Conservation (phyloP, 2,797 vertebrate species). For the Myotis daubentonii region DNA sequence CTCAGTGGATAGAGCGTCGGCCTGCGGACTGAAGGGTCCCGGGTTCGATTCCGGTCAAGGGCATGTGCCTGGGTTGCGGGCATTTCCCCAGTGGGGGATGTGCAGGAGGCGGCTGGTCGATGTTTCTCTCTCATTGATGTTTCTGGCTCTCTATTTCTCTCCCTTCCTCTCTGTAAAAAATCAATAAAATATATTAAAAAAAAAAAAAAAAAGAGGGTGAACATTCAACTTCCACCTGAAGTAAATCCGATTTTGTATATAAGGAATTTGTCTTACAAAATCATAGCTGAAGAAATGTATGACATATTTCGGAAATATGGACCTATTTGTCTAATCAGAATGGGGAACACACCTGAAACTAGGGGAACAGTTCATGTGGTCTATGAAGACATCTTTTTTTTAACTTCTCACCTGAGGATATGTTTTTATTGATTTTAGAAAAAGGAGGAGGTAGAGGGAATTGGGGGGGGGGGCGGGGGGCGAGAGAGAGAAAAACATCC, state of each 20-base stretch:
- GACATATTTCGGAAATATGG: conserved; percentile 99
- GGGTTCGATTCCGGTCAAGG: too few relatives aligned
- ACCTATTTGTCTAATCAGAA: conserved; percentile 97
- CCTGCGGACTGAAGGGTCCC: too few relatives aligned
- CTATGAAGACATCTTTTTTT: conserved; percentile 93
- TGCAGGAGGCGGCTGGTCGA: too few relatives aligned
- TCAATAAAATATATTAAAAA: too few relatives aligned
- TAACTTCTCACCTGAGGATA: not conserved
- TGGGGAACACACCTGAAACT: conserved; percentile 97
- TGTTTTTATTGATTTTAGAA: not conserved
- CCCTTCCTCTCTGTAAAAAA: too few relatives aligned
- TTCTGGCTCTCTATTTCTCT: too few relatives aligned
- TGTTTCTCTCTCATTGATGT: too few relatives aligned
- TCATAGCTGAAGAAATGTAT: conserved; percentile 99
- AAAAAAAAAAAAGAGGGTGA: conserved; percentile 97
- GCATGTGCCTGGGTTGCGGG: too few relatives aligned
- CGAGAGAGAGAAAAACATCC: too few relatives aligned
- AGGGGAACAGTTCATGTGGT: conserved; percentile 98
- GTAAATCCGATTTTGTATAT: conserved; percentile 98
- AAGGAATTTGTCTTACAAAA: conserved; percentile 97
- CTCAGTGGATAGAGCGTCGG: too few relatives aligned
- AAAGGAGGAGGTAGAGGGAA: not conserved
- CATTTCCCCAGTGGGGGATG: too few relatives aligned
- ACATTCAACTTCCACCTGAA: conserved; percentile 94
- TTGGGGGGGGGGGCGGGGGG: fast-evolving